phyloP scores from a whole-genome alignment of 2,888 invertebrate genomes.

The Vesta saturnalis region DNA sequence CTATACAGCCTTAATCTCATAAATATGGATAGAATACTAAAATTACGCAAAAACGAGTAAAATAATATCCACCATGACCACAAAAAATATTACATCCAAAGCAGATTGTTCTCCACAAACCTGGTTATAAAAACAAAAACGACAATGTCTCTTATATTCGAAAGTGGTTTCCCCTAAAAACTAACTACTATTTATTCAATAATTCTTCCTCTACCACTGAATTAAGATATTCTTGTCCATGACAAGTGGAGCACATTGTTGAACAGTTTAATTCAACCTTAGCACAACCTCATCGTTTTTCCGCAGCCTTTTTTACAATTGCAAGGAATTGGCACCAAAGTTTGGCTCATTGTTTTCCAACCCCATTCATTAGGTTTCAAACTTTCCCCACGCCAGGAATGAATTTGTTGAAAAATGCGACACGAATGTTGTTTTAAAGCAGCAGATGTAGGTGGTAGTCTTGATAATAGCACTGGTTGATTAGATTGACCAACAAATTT shows the following conservation, averaged over 20 bases:
- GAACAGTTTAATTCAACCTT: not conserved
- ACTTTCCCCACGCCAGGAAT: not conserved
- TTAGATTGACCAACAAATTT: slow-evolving; percentile 18
- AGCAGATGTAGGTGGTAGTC: slow-evolving; percentile 30
- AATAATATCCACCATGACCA: not conserved
- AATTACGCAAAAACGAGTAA: not conserved
- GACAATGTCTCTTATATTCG: not conserved
- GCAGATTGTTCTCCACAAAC: not conserved
- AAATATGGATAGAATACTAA: not conserved
- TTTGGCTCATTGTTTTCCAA: slow-evolving; percentile 1
- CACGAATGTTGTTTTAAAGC: slow-evolving; percentile 13
- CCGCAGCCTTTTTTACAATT: not conserved
- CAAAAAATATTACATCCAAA: not conserved
- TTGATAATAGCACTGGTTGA: slow-evolving; percentile 21
- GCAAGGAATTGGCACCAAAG: not conserved
- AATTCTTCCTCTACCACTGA: not conserved
- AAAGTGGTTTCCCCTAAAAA: not conserved
- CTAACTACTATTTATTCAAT: not conserved
- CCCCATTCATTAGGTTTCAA: not conserved
- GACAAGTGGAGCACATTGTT: not conserved
- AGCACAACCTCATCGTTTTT: not conserved
- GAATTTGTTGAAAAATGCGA: not conserved
- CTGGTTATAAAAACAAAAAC: not conserved
- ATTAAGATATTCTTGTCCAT: not conserved
- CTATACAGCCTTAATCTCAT: too few relatives aligned